A percentile compares a stretch with the other conserved stretches of the same genome.
Conservation (phyloP, 2,888 invertebrate genomes). For the Eupithecia centaureata region DNA sequence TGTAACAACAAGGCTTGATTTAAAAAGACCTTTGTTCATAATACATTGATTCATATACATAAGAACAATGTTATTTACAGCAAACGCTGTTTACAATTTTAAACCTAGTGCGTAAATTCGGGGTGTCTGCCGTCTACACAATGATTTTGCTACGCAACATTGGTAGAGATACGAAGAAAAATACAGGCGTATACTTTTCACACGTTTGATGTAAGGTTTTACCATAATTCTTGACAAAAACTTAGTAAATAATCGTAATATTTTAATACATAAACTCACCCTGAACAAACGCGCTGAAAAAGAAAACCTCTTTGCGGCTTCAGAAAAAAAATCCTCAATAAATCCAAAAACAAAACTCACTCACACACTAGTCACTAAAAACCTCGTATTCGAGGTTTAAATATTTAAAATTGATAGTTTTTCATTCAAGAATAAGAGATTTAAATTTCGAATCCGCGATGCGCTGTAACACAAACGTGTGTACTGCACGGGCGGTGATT, state of each 20-base stretch:
- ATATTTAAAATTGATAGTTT: conserved; percentile 15
- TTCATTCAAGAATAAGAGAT: conserved; percentile 25
- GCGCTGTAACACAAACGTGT: conserved; percentile 17
- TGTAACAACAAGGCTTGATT: not conserved
- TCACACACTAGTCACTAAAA: conserved; percentile 29
- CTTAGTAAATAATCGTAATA: not conserved
- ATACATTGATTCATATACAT: not conserved
- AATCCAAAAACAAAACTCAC: conserved; percentile 32
- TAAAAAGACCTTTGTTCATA: not conserved
- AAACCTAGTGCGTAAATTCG: not conserved
- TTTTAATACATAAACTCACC: conserved; percentile 34
- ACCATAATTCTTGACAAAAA: not conserved
- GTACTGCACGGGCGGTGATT: conserved; percentile 13
- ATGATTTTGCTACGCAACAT: not conserved
- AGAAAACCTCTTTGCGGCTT: conserved; percentile 32
- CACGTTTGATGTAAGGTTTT: not conserved
- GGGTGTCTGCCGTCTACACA: not conserved
- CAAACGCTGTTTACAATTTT: not conserved
- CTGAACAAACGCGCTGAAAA: conserved; percentile 38
- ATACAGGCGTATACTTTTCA: not conserved
- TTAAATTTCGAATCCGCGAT: conserved; percentile 23
- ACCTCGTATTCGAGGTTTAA: conserved; percentile 10
- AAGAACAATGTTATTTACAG: not conserved
- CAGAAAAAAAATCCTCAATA: conserved; percentile 32
- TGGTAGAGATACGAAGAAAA: not conserved